Base-by-base conservation (phyloP, 2,888 invertebrate genomes). In the Sphaeridia pumilis region DNA sequence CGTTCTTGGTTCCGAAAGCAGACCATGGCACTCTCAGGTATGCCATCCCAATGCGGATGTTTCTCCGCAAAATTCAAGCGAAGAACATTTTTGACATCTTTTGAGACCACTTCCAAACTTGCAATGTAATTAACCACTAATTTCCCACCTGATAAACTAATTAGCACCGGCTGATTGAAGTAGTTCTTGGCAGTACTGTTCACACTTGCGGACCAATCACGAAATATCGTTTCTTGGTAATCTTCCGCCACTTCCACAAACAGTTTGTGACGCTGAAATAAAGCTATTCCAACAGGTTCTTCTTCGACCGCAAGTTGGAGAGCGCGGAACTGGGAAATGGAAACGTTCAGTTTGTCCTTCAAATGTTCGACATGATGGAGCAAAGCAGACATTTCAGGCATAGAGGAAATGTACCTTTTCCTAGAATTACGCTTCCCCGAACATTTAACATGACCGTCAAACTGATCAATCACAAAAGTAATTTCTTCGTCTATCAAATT, bases 81-180 rank as follows among this genome's bases (percentile, higher is more conserved):
- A 5, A n/a, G n/a, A 3, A 49, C 2, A 20, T 49, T 42, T 31
- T 49, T 49, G 20, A 49, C 42, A 17, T 49, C 49, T 26, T 49
- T 41, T 24, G 41, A 2, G 2, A 28, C 7, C 14, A 25, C 20
- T 24, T 17, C n/a, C 69, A 85, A 79, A 73, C 80, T 77, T 3
- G 81, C 78, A 69, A 87, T 85, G 67, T 92, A 93, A 75, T 93
- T 93, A 45, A 90, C 74, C 44, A 78, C 70, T 14, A 93, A 75
- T 60, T 80, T 80, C 48, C 79, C 78, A 25, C 79, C 79, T 46
- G 76, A 75, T 7, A 74, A 70, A 17, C 74, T 67, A 3, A 76
- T 78, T 38, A 94, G 73, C 2, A 94, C 75, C 54, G 84, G 80
- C 65, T 84, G 82, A 64, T 81, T 79, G 5, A 92, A 74, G 67